Percentiles rank a stretch among this genome's conserved stretches.
These are phyloP conservation scores for Drosophila chauvacae DNA, from an alignment of 1,140 invertebrate species.

Conservation along the genomic window DNA sequence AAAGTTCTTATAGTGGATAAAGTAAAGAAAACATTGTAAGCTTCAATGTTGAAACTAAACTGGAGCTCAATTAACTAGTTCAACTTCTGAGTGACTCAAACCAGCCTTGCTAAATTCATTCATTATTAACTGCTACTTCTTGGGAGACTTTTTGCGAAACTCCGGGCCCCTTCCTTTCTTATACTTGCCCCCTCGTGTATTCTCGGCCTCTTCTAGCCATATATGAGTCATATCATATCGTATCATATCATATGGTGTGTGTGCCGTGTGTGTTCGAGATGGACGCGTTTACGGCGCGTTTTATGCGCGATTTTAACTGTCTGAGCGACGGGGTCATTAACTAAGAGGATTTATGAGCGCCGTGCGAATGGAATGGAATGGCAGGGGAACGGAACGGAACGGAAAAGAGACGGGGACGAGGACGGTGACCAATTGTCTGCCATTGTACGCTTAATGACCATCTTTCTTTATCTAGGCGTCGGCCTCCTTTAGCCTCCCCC, in stretches of 20 bases:
- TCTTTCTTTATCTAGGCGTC: conserved; percentile 39
- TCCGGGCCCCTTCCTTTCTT: conserved; percentile 7
- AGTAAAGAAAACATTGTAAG: too few relatives aligned
- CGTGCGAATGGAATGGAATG: conserved; percentile 42
- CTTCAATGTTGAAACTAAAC: not conserved
- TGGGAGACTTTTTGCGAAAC: conserved; percentile 17
- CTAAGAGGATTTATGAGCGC: conserved; percentile 79
- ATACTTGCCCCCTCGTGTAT: not conserved
- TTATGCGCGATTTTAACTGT: conserved; percentile 76
- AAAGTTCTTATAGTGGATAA: not conserved
- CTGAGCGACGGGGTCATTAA: conserved; percentile 80
- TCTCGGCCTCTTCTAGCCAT: conserved; percentile 35
- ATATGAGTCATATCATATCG: conserved; percentile 62
- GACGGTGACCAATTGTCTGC: conserved; percentile 60
- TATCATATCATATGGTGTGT: conserved; percentile 15
- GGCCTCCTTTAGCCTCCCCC: conserved; percentile 15
- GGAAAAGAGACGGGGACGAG: conserved; percentile 8
- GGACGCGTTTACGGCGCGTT: conserved; percentile 65
- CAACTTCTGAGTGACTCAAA: conserved; percentile 18
- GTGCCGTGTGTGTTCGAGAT: conserved; percentile 14
- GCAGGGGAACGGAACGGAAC: conserved; percentile 30
- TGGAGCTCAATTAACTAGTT: conserved; percentile 5
- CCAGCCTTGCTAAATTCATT: conserved; percentile 32
- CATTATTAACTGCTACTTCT: conserved; percentile 23
- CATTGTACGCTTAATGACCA: conserved; percentile 53